phyloP scores from a whole-genome alignment of 2,797 vertebrate species.

The Apogon talboti region DNA sequence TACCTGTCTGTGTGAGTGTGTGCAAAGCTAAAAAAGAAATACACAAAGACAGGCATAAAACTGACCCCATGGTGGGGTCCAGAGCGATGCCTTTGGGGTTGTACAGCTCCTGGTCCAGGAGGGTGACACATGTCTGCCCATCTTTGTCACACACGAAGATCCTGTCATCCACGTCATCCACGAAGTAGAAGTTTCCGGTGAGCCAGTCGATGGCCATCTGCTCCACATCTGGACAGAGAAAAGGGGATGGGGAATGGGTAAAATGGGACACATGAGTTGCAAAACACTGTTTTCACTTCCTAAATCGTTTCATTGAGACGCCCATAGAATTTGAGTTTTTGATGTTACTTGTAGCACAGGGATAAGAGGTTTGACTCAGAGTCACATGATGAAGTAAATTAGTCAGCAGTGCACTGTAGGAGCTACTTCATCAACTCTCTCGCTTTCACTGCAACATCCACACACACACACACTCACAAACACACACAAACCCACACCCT shows the following conservation, averaged over 20 bases:
- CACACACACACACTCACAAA: slow-evolving; percentile 20
- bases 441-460: neutral
- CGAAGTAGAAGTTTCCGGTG: slow-evolving; percentile 98
- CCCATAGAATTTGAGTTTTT: neutral
- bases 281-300: slow-evolving; percentile 9
- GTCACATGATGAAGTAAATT: slow-evolving; percentile 41
- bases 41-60: slow-evolving; percentile 13
- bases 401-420: slow-evolving; percentile 33
- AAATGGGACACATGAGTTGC: slow-evolving; percentile 12
- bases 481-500: slow-evolving; percentile 17
- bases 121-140: slow-evolving; percentile 92
- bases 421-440: slow-evolving; percentile 11
- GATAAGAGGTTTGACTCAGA: slow-evolving; percentile 45
- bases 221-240: slow-evolving; percentile 88
- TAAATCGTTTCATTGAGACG: neutral
- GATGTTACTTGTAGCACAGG: slow-evolving; percentile 45
- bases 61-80: slow-evolving; percentile 96
- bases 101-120: slow-evolving; percentile 95
- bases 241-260: slow-evolving; percentile 9
- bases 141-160: slow-evolving; percentile 97
- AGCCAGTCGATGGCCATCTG: slow-evolving; percentile 99
- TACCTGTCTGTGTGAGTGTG: slow-evolving; percentile 20
- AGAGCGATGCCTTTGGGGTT: slow-evolving; percentile 96
- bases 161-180: slow-evolving; percentile 95
- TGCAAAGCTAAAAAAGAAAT: neutral